Base-by-base conservation (phyloP, 2,888 invertebrate genomes). In the Terebella lapidaria region DNA sequence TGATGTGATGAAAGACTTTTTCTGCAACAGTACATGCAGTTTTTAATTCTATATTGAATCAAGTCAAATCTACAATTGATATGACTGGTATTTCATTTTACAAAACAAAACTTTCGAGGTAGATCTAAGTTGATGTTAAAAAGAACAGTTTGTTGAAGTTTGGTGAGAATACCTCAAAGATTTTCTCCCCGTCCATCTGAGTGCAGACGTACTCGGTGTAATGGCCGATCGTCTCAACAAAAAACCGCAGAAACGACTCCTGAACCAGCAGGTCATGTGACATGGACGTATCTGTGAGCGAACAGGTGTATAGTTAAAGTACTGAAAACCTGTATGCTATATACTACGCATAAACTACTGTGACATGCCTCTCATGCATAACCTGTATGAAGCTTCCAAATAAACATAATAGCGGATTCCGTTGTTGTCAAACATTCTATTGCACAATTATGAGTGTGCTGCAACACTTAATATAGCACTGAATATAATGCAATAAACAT, bases 181-280 rank as follows among this genome's bases (percentile, higher is more conserved):
- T 72, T 60, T 74, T 74, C 54, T 73, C 72, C 18, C 81, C 81
- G 70, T 82, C 81, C 58, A 80, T 79, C 59, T 81, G 79, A 0
- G 80, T 80, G 74, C 84, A 73, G 72, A 88, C 77, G 75, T 83
- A 86, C 76, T 86, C 81, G 53, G 82, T 82, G 74, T 88, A 90
- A 72, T 89, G 88, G 0, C 89, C 89, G 63, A 90, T 78, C 4
- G 88, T 85, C 70, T 89, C 88, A 1, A 91, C 87, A 74, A 91
- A 92, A 72, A 90, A 87, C 60, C 89, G 81, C 27, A 89, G 78
- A 71, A 92, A 90, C 0, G 90, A 88, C 74, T 92, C 91, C 0
- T 88, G 87, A 20, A 91, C 86, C 79, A 90, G 84, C 29, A 89
- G 86, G 65, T 76, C 74, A 57, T 73, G 10, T 22, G 49, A 18